Percentiles rank a stretch among this genome's conserved stretches.
These are phyloP conservation scores for Chaunax sp. DNA, from an alignment of 2,797 vertebrate species.

Conservation along the genomic window DNA sequence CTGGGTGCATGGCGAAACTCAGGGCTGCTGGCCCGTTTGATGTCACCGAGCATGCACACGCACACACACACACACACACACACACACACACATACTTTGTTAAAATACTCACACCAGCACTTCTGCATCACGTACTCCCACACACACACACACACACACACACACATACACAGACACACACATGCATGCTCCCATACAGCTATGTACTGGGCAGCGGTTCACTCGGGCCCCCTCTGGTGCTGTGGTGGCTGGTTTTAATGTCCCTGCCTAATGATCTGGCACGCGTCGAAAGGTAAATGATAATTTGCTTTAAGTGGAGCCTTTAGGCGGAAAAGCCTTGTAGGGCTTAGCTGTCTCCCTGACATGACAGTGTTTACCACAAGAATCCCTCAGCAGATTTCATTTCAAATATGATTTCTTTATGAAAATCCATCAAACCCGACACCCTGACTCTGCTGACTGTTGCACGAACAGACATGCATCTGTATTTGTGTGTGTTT, in stretches of 20 bases:
- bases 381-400: slow-evolving; percentile 74
- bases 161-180: slow-evolving; percentile 49
- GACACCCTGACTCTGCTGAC: slow-evolving; percentile 48
- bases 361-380: slow-evolving; percentile 74
- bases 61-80: slow-evolving; percentile 44
- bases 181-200: slow-evolving; percentile 60
- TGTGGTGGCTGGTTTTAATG: slow-evolving; percentile 87
- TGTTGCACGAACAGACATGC: slow-evolving; percentile 57
- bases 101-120: no score
- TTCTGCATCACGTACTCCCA: background rate
- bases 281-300: slow-evolving; percentile 86
- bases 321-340: slow-evolving; percentile 85
- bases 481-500: slow-evolving; percentile 51
- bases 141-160: slow-evolving; percentile 28
- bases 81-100: slow-evolving; percentile 28
- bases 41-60: slow-evolving; percentile 64
- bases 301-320: slow-evolving; percentile 89
- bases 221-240: slow-evolving; percentile 83
- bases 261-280: slow-evolving; percentile 89
- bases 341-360: slow-evolving; percentile 75
- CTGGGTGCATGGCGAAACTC: slow-evolving; percentile 85
- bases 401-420: slow-evolving; percentile 73
- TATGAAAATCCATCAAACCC: slow-evolving; percentile 60
- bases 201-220: slow-evolving; percentile 80
- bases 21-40: slow-evolving; percentile 82